These are phyloP conservation scores for Danio aesculapii DNA, from an alignment of 2,797 vertebrate species.

Conservation along the genomic window DNA sequence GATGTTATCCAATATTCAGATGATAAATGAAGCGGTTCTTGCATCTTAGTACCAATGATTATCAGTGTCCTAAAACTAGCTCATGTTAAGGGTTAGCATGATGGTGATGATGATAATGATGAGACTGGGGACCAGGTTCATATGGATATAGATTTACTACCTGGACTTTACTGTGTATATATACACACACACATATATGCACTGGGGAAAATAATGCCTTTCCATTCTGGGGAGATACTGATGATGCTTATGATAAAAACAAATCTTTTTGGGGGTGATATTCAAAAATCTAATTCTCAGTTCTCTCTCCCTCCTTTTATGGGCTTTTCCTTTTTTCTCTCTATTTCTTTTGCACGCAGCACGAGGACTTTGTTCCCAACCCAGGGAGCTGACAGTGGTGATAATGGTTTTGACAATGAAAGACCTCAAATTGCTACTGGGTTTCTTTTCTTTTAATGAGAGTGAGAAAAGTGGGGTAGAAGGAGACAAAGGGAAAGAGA, in stretches of 20 bases:
- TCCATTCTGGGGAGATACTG: slow-evolving; percentile 41
- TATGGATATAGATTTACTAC: slow-evolving; percentile 80
- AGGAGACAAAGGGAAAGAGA: slow-evolving; percentile 43
- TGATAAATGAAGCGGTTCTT: slow-evolving; percentile 65
- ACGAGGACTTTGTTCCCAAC: slow-evolving; percentile 81
- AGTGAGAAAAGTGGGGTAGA: slow-evolving; percentile 57
- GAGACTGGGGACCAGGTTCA: slow-evolving; percentile 73
- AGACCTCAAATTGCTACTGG: slow-evolving; percentile 56
- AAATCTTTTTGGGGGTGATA: slow-evolving; percentile 37
- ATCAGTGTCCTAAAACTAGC: slow-evolving; percentile 74
- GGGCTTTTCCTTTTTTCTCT: slow-evolving; percentile 73
- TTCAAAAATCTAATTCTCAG: slow-evolving; percentile 55
- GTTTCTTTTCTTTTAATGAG: slow-evolving; percentile 72
- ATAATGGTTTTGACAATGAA: slow-evolving; percentile 83
- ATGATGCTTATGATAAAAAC: slow-evolving; percentile 27
- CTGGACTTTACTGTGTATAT: slow-evolving; percentile 72
- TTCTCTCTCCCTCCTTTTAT: slow-evolving; percentile 61
- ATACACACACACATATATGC: slow-evolving; percentile 45
- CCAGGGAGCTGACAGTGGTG: slow-evolving; percentile 80
- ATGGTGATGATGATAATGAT: slow-evolving; percentile 59
- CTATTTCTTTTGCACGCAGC: slow-evolving; percentile 78
- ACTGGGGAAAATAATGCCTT: slow-evolving; percentile 55
- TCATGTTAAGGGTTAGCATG: slow-evolving; percentile 76
- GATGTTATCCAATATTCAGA: slow-evolving; percentile 68
- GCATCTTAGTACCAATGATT: slow-evolving; percentile 49